Evolutionary conservation across 2,113 vertebrate genomes (phyloP), one percentile per base, ranked within the genome.

Genomic region (Alligator sinensis): DNA sequence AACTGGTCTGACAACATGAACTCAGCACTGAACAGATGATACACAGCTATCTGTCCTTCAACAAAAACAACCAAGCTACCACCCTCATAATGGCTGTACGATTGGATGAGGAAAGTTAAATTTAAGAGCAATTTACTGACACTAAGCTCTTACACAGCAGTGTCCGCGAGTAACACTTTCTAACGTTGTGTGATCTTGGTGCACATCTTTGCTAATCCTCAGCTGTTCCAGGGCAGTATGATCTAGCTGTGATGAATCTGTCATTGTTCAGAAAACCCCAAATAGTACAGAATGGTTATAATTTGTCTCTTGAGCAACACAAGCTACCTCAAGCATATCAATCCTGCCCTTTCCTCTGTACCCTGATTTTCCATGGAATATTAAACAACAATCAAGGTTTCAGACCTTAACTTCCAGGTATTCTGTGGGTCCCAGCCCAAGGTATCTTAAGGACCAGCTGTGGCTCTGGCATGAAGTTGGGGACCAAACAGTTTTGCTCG

Each of bases 341-440:
- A 1, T 24, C 38, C 63, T 54, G 27, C 47, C 64, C n/a, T 66
- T 12, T 86, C 47, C 3, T 76, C 76, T 6, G 0, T 30, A n/a
- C 21, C 2, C 28, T 11, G n/a, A 9, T 64, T 91, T 63, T 1
- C 27, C 5, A 2, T 9, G 0, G 0, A 2, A 9, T 76, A 19
- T 62, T 66, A 86, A 61, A 1, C 72, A 58, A 14, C 8, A 9
- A 7, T 47, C 47, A 47, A 47, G 47, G 47, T 47, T 9, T 47
- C 47, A 47, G 47, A 6, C 38, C 38, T 47, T 47, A 47, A 47
- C 38, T 47, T 47, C 38, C 38, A 47, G 38, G 38, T 47, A 47
- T 47, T 47, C 38, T 47, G 38, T 47, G 38, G 38, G 38, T 47
- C 38, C 38, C 38, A 47, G 6, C 38, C 38, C 38, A 47, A 47